Evolutionary conservation across 2,797 vertebrate species (phyloP), one percentile per base, ranked within the genome.

Genomic region (Amazonetta brasiliensis): DNA sequence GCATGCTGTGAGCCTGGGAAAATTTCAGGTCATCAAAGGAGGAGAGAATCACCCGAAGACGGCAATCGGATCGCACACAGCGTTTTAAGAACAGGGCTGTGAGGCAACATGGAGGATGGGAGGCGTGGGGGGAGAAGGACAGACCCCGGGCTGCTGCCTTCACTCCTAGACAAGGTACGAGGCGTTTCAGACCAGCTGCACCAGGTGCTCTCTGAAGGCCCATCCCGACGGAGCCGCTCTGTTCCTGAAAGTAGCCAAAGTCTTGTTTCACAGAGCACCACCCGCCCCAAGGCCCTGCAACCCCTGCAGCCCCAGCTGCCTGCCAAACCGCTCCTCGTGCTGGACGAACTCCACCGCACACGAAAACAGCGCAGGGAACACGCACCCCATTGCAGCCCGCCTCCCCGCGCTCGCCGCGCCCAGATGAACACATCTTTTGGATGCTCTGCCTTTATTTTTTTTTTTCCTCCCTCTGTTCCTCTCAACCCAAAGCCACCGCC

Each of bases 81-180:
- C 1, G 12, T 72, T 84, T 89, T 58, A n/a, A 55, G 92, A 88
- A 55, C 75, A 35, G 14, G 74, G 46, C 15, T 67, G 25, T 0
- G 44, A 94, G 68, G 64, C 87, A 95, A 92, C 41, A 93, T 89
- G 92, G 92, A 94, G 85, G 71, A 87, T 60, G 54, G 48, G 67
- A 79, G 54, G 25, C 39, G 68, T 11, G 44, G 62, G 76, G 79
- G 69, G 35, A 43, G 69, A 43, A 78, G 26, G 31, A 26, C 67
- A 58, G 41, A 28, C 48, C 33, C 44, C 6, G 25, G 37, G 33
- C 28, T n/a, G 22, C 18, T 43, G 54, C 83, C 89, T 84, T 54
- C 43, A 11, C 90, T 19, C 52, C 69, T 82, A 13, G 6, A 14
- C 44, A 35, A 46, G 71, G 56, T 43, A 78, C 78, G 87, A 9